Evolutionary conservation across 2,797 vertebrate genomes (phyloP), one percentile per base, ranked within the genome.

Genomic region (Enteromius trimaculatus): DNA sequence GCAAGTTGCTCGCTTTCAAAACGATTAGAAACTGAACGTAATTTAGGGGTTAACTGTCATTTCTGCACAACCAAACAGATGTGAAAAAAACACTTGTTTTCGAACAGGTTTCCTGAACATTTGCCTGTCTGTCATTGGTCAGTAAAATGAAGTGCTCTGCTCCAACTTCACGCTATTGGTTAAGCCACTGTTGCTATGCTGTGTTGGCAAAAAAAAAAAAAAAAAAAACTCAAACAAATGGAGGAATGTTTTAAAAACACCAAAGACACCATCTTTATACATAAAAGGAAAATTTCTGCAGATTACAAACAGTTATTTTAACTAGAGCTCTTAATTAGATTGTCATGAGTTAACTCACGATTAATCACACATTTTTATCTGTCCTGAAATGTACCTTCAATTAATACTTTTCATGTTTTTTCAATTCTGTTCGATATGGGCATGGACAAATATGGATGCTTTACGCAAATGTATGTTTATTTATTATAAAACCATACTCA

Each of bases 61-160:
- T 37, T n/a, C 51, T 23, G 1, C 31, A 37, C 14, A 47, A 72
- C 17, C 4, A 74, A 5, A 55, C 3, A 14, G 47, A 55, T 42
- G 39, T 53, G 10, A 3, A 14, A 47, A 29, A 13, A n/a, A 34
- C 0, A 0, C 1, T 55, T 21, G 3, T 76, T 39, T 58, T 76
- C 13, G 8, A 39, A 39, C 31, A 76, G 51, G 51, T 58, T 76
- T 58, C 72, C 72, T 23, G 7, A 55, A 58, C 34, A 58, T 21
- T 17, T 76, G 7, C 31, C 34, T 76, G 51, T 23, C 34, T 76
- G 74, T 37, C 31, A 76, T 76, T 58, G 34, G 51, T 26, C 21
- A 76, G 21, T 55, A 21, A n/a, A 75, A 37, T 11, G 0, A 17
- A 16, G 4, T 39, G 51, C 72, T 34, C 17, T 6, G 10, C 71